Percentiles rank a stretch among this genome's conserved stretches.
Conservation (phyloP, 2,113 vertebrate genomes). For the Macrotus californicus region DNA sequence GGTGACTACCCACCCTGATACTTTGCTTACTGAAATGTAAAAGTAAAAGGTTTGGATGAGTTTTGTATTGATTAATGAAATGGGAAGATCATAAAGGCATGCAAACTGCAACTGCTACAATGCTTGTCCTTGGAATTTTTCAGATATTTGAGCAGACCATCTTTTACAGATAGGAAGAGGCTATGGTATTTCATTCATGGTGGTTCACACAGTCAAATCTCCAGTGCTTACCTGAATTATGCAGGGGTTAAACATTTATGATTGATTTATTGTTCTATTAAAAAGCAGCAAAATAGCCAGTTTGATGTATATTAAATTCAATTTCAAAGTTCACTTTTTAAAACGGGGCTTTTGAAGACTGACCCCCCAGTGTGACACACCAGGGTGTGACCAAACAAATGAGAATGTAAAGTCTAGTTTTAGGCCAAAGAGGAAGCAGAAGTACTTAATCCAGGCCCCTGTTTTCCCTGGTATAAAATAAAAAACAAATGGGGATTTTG, state of each 20-base stretch:
- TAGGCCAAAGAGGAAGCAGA: background rate
- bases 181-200: background rate
- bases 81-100: background rate
- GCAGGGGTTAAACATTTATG: background rate
- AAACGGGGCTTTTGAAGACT: background rate
- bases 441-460: background rate
- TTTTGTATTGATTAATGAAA: background rate
- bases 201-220: background rate
- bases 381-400: background rate
- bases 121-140: background rate
- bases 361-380: background rate
- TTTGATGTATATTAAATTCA: background rate
- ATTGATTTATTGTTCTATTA: background rate
- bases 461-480: background rate
- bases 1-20: background rate
- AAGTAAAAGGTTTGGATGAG: background rate
- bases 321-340: background rate
- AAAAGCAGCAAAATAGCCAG: background rate
- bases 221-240: background rate
- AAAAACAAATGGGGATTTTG: background rate
- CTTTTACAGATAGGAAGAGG: background rate
- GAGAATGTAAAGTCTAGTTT: background rate
- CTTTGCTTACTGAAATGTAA: background rate
- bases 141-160: background rate
- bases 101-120: background rate